Evolutionary conservation across 2,797 vertebrate genomes (phyloP), one percentile per base, ranked within the genome.

Genomic region (Sebastes itinus): DNA sequence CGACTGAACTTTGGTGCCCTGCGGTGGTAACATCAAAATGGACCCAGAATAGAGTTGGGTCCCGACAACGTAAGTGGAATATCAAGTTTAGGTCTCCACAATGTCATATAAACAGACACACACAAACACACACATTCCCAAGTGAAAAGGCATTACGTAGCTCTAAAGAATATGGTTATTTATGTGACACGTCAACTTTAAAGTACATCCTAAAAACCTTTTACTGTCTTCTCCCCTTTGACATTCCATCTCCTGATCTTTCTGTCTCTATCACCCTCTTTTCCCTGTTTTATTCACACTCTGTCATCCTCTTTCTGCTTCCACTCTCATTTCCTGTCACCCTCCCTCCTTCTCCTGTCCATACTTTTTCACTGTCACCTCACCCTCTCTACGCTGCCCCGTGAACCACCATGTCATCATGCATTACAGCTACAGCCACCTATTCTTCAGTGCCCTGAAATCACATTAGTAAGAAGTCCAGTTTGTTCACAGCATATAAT

Each of bases 191-290:
- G 69, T 89, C 78, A 72, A 79, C 38, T 81, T 69, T 64, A 16
- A 82, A 88, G 68, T 58, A 78, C 66, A 78, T 78, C 63, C 63
- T 77, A 80, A 79, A 86, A 91, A 75, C 52, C 65, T 84, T 87
- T 87, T 82, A 84, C 72, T 65, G 72, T 77, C 78, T 56, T 74
- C 72, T 80, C 63, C 64, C 35, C 71, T 86, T 78, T 87, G 70
- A 87, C 83, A 73, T 74, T 32, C 56, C 73, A 63, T 72, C 75
- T 74, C 35, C 46, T 20, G 69, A 81, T 82, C 68, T 56, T 72
- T 71, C 35, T 77, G 35, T 52, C 74, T 75, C 49, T 38, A 14
- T 71, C 72, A 60, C 49, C 52, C 28, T 66, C 78, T 72, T 64
- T 63, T 75, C 74, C 25, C 56, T 60, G 9, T 69, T 77, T 78